phyloP scores from a whole-genome alignment of 2,113 vertebrate genomes.

The Heliornis fulica region DNA sequence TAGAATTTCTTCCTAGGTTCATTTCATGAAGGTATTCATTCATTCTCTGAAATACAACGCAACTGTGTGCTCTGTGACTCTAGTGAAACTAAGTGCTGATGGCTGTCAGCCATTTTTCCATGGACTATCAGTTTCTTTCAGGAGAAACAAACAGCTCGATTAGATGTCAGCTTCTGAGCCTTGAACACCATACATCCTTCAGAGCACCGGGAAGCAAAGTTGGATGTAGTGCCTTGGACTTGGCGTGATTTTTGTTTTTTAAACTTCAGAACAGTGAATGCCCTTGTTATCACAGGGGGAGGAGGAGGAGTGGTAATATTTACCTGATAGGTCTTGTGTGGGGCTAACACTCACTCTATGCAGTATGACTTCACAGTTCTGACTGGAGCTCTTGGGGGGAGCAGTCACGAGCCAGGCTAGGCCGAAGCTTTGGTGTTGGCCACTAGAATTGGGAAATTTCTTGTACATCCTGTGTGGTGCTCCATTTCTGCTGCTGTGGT shows the following conservation, averaged over 20 bases:
- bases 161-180: not conserved
- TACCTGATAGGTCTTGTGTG: not conserved
- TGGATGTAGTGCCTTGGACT: not conserved
- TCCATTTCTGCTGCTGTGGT: not conserved
- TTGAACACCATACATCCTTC: not conserved
- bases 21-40: not conserved
- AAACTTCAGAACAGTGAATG: not conserved
- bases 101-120: not conserved
- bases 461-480: rapidly evolving
- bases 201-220: not conserved
- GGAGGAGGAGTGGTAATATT: not conserved
- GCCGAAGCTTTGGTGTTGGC: not conserved
- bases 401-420: not conserved
- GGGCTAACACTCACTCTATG: not conserved
- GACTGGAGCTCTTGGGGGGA: not conserved
- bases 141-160: not conserved
- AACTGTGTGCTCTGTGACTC: not conserved
- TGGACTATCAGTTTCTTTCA: not conserved
- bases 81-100: conserved; percentile 10
- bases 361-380: not conserved
- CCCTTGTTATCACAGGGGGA: not conserved
- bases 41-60: not conserved
- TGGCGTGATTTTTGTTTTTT: not conserved
- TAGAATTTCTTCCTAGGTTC: not conserved
- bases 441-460: not conserved